phyloP scores from a whole-genome alignment of 1,140 invertebrate genomes.

The Andricus grossulariae region DNA sequence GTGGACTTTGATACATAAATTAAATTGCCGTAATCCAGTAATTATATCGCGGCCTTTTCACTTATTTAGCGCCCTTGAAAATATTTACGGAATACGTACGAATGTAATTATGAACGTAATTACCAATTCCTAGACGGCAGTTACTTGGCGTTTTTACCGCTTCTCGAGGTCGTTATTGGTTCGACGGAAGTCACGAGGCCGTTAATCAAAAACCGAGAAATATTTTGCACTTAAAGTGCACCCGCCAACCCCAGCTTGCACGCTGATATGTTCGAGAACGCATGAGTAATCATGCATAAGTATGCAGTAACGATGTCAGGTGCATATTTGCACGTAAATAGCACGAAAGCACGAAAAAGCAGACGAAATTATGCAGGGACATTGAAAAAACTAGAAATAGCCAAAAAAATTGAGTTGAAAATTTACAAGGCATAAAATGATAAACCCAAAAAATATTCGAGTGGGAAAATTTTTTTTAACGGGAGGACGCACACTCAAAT shows the following conservation, averaged over 20 bases:
- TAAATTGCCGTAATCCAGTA: too few relatives aligned
- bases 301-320: background rate
- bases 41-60: too few relatives aligned
- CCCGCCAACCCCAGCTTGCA: background rate
- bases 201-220: conserved; percentile 2
- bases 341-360: background rate
- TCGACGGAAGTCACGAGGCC: background rate
- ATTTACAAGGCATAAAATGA: too few relatives aligned
- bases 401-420: background rate
- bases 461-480: too few relatives aligned
- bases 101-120: background rate
- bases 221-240: background rate
- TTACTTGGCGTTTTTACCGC: background rate
- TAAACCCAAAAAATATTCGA: too few relatives aligned
- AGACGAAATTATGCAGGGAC: background rate
- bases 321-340: background rate
- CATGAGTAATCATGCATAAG: background rate
- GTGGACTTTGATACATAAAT: too few relatives aligned
- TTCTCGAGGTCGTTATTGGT: background rate
- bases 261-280: background rate
- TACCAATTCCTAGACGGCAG: background rate
- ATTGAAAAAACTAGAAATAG: background rate
- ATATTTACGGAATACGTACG: too few relatives aligned
- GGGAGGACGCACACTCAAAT: too few relatives aligned
- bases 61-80: too few relatives aligned